These are phyloP conservation scores for Proterorhinus semilunaris DNA, from an alignment of 2,113 vertebrate species.

Conservation along the genomic window DNA sequence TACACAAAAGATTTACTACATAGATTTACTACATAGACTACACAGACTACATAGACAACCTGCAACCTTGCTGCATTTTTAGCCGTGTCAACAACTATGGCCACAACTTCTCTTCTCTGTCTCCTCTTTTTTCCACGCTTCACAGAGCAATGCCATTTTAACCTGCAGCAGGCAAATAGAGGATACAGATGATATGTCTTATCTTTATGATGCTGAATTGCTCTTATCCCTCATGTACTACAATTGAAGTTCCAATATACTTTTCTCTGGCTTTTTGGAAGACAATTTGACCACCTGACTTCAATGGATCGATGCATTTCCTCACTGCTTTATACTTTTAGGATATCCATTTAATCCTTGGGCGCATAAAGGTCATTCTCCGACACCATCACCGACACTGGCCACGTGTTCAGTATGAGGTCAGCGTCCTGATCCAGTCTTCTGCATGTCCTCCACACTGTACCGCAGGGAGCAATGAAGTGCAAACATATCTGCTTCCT, in stretches of 20 bases:
- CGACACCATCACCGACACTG: not conserved
- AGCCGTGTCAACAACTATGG: not conserved
- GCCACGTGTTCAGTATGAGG: not conserved
- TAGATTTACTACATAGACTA: not conserved
- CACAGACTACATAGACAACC: not conserved
- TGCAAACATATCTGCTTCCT: constrained; percentile 16
- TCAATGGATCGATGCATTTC: no score
- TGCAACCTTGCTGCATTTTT: not conserved
- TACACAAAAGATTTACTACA: not conserved
- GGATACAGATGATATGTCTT: constrained; percentile 59
- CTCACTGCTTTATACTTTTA: no score
- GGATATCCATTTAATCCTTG: not conserved
- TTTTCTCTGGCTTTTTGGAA: not conserved
- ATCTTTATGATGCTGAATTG: constrained; percentile 53
- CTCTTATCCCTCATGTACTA: not conserved
- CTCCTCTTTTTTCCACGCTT: not conserved
- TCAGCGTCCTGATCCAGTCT: not conserved
- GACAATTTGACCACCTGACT: not conserved
- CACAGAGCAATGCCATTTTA: not conserved
- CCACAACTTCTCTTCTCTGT: not conserved
- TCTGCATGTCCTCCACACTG: constrained; percentile 4
- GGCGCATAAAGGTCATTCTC: not conserved
- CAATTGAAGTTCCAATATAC: not conserved
- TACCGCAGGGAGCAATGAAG: constrained; percentile 23
- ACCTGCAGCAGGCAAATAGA: constrained; percentile 56